phyloP scores from a whole-genome alignment of 2,797 vertebrate species.

The Heteromormyrus szaboi region DNA sequence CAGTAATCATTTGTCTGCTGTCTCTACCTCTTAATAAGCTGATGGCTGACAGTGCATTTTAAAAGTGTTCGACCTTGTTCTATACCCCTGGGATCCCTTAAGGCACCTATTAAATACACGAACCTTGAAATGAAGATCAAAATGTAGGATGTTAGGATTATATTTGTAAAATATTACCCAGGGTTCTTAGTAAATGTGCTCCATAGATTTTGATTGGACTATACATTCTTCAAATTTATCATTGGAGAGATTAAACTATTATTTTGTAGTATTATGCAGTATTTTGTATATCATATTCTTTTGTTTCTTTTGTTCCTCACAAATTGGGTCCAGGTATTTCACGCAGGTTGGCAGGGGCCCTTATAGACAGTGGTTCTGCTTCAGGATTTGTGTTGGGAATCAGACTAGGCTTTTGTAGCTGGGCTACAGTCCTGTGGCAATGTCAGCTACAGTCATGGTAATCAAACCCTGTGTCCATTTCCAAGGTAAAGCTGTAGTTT shows the following conservation, averaged over 20 bases:
- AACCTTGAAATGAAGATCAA: background rate
- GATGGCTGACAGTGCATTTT: background rate
- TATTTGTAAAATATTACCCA: background rate
- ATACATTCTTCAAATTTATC: background rate
- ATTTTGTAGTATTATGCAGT: background rate
- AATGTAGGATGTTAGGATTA: background rate
- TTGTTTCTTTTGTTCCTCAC: background rate
- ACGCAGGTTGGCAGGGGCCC: background rate
- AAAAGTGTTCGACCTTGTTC: background rate
- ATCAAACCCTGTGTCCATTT: background rate
- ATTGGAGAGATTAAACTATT: background rate
- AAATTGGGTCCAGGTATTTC: background rate
- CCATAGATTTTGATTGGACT: background rate
- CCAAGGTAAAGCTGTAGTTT: background rate
- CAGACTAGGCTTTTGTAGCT: background rate
- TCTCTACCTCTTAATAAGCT: background rate
- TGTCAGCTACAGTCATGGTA: background rate
- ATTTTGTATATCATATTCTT: background rate
- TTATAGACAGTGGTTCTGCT: background rate
- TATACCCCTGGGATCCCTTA: background rate
- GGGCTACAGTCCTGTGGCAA: background rate
- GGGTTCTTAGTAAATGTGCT: background rate
- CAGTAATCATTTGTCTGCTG: background rate
- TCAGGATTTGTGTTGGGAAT: background rate
- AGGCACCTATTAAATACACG: background rate